phyloP scores from a whole-genome alignment of 2,888 invertebrate genomes.

The Alloplasta piceator region DNA sequence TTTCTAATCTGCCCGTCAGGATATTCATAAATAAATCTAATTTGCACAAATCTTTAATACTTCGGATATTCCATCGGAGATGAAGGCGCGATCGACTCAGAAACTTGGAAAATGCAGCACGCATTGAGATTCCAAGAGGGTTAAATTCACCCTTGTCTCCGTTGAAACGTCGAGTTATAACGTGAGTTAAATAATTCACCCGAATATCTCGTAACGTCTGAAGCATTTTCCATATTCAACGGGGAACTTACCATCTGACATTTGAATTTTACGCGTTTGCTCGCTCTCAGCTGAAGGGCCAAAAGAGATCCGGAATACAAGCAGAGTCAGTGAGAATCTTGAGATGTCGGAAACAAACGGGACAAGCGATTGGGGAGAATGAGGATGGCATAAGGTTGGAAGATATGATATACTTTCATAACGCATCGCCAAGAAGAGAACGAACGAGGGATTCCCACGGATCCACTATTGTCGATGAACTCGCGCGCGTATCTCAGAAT shows the following conservation, averaged over 20 bases:
- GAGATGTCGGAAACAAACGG: constrained; percentile 52
- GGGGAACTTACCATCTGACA: constrained; percentile 14
- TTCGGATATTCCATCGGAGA: too few relatives aligned
- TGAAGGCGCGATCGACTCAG: too few relatives aligned
- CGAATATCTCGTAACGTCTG: not conserved
- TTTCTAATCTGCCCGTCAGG: too few relatives aligned
- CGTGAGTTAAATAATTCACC: constrained; percentile 32
- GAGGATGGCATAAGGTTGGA: constrained; percentile 26
- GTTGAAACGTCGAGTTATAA: constrained; percentile 10
- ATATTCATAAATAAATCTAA: too few relatives aligned
- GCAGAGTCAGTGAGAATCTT: constrained; percentile 15
- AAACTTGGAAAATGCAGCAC: too few relatives aligned
- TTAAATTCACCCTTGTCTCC: too few relatives aligned
- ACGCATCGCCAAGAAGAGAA: constrained; percentile 1
- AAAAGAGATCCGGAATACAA: constrained; percentile 6
- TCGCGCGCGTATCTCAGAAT: not conserved
- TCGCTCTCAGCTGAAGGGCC: constrained; percentile 1
- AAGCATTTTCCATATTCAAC: not conserved
- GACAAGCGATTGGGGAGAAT: constrained; percentile 46
- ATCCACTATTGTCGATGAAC: constrained; percentile 53
- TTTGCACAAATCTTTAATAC: too few relatives aligned
- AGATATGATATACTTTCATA: constrained; percentile 57
- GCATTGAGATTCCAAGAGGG: too few relatives aligned
- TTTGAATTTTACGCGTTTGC: constrained; percentile 44
- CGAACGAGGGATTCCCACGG: constrained; percentile 29